Conservation (phyloP, 1,140 invertebrate species). For the Wiebesia pumilae region DNA sequence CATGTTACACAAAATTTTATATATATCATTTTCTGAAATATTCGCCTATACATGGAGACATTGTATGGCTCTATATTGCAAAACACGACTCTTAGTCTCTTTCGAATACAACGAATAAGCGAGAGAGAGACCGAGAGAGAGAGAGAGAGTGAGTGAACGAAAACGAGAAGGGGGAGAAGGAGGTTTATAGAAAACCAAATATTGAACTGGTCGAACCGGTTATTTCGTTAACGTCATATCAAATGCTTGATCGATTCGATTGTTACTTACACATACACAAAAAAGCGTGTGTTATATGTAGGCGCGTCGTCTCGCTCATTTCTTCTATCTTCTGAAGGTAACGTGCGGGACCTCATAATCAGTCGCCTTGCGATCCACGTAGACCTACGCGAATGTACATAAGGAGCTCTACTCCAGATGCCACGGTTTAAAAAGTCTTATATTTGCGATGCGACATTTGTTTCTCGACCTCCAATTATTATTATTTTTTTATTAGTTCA, state of each 20-base stretch:
- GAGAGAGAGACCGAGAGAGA: too few relatives aligned
- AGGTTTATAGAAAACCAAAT: slow-evolving; percentile 33
- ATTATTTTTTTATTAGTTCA: too few relatives aligned
- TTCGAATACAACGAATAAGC: not conserved
- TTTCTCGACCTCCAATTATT: too few relatives aligned
- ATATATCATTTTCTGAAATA: not conserved
- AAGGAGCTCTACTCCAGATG: too few relatives aligned
- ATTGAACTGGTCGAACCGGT: slow-evolving; percentile 44
- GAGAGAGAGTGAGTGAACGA: not conserved
- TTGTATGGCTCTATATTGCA: not conserved
- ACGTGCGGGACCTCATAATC: slow-evolving; percentile 5
- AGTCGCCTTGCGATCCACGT: not conserved
- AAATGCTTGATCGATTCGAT: slow-evolving; percentile 35
- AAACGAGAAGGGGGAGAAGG: not conserved
- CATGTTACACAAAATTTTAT: not conserved
- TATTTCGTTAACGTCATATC: slow-evolving; percentile 51
- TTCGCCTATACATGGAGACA: not conserved
- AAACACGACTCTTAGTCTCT: not conserved
- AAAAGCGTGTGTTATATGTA: not conserved
- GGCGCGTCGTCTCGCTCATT: too few relatives aligned
- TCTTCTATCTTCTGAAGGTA: not conserved
- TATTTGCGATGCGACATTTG: too few relatives aligned
- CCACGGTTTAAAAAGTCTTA: too few relatives aligned
- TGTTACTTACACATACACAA: too few relatives aligned
- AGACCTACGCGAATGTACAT: not conserved